Evolutionary conservation across 2,888 invertebrate species (phyloP), one percentile per base, ranked within the genome.

Genomic region (Plagiodera versicolora): DNA sequence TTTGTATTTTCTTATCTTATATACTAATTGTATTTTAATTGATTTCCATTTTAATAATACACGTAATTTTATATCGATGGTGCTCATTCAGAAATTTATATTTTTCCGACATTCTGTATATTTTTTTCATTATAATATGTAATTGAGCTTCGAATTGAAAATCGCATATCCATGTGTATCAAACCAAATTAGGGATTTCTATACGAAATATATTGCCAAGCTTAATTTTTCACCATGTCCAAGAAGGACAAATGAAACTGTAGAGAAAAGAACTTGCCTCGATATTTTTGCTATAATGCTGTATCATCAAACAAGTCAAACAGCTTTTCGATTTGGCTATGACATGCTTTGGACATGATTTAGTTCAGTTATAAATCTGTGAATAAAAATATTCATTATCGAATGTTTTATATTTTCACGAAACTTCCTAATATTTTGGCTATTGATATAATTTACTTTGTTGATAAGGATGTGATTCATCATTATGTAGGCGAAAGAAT

Each of bases 201-300:
- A 51, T 58, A 58, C 44, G 48, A 56, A 67, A 70, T 76, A 76
- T 78, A 76, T 78, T 77, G 77, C 70, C 75, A 77, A 64, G 72
- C 73, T 76, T 75, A 76, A 74, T 74, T 71, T 69, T 72, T 75
- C 61, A 64, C 60, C 51, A 45, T 2, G 64, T 68, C 66, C 66
- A 56, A 67, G 48, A 59, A 49, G 57, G 65, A 67, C 65, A 68
- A 68, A 68, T 64, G 65, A 66, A 61, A 39, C 50, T 50, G 44
- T 58, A 50, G 57, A 60, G 61, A 67, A 39, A 58, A 60, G 62
- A 67, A 61, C 59, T 68, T 67, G 64, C 62, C 63, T 44, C 60
- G 59, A 66, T 73, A 73, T 73, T 73, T 73, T 73, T 73, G 72
- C 73, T 74, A 74, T 63, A 65, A 67, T 67, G 65, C 69, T 67